phyloP scores from a whole-genome alignment of 92 coral and sea anemone genomes.

The Montipora capitata region DNA sequence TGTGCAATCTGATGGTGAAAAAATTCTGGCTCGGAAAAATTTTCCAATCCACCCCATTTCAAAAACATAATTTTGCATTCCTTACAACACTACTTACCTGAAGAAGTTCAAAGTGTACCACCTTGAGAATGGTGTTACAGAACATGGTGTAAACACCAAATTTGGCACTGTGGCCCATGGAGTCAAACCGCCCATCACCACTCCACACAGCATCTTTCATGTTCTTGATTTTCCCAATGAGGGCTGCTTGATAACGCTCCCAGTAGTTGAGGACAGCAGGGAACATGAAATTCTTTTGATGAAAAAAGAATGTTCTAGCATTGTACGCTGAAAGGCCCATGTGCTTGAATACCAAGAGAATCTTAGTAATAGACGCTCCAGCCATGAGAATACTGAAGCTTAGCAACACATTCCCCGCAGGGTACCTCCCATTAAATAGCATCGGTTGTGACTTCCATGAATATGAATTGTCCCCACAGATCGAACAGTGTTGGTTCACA shows the following conservation, averaged over 20 bases:
- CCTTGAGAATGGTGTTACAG: slow-evolving; percentile 23
- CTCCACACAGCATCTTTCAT: too few species aligned
- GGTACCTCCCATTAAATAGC: too few species aligned
- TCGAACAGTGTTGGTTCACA: slow-evolving; percentile 23
- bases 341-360: too few species aligned
- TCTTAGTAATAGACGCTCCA: too few species aligned
- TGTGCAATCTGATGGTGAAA: background rate
- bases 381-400: slow-evolving; percentile 8
- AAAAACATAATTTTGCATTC: background rate
- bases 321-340: background rate
- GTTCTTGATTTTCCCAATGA: too few species aligned
- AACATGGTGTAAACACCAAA: too few species aligned
- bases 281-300: background rate
- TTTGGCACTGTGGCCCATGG: slow-evolving; percentile 52
- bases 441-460: too few species aligned
- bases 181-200: too few species aligned
- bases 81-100: background rate
- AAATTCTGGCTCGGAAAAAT: background rate
- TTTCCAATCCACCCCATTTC: background rate
- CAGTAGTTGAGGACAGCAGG: background rate
- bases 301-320: slow-evolving; percentile 1
- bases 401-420: too few species aligned
- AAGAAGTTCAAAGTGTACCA: slow-evolving; percentile 11
- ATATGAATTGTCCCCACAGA: slow-evolving; percentile 19
- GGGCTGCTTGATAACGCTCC: too few species aligned